These are phyloP conservation scores for Dicrostonyx torquatus DNA, from an alignment of 2,797 vertebrate genomes.

Conservation along the genomic window DNA sequence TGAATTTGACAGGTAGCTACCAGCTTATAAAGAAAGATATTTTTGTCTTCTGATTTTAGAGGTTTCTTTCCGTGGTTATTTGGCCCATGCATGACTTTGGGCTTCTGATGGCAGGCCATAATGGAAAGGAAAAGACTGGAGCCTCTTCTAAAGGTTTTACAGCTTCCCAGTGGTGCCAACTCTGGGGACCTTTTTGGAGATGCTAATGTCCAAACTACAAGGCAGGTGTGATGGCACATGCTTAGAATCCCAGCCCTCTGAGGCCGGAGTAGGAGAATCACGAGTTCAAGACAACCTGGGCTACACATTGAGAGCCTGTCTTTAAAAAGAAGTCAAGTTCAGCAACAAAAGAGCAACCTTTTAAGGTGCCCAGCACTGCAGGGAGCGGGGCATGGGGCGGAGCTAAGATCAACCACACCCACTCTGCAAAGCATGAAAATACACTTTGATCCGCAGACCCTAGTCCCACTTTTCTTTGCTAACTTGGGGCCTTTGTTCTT, in stretches of 20 bases:
- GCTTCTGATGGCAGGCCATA: no score
- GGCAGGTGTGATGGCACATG: background rate
- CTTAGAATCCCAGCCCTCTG: background rate
- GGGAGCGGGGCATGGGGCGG: rapidly evolving
- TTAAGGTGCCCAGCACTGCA: background rate
- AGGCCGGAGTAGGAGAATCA: no score
- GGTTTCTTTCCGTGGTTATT: background rate
- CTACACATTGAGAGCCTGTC: background rate
- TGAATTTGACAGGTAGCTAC: background rate
- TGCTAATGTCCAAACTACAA: background rate
- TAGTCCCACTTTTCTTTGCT: no score
- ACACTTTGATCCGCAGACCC: background rate
- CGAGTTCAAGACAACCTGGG: background rate
- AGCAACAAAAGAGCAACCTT: background rate
- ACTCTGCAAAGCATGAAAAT: background rate
- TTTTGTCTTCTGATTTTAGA: background rate
- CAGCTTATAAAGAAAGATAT: background rate
- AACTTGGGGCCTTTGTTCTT: background rate
- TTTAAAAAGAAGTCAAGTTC: background rate
- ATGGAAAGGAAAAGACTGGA: background rate
- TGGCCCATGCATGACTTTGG: background rate
- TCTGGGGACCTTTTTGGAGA: background rate
- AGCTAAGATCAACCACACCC: rapidly evolving
- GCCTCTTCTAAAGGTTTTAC: background rate
- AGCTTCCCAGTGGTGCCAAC: background rate